Evolutionary conservation across 1,140 invertebrate genomes (phyloP), one percentile per base, ranked within the genome.

Genomic region (Calephelis virginiensis): DNA sequence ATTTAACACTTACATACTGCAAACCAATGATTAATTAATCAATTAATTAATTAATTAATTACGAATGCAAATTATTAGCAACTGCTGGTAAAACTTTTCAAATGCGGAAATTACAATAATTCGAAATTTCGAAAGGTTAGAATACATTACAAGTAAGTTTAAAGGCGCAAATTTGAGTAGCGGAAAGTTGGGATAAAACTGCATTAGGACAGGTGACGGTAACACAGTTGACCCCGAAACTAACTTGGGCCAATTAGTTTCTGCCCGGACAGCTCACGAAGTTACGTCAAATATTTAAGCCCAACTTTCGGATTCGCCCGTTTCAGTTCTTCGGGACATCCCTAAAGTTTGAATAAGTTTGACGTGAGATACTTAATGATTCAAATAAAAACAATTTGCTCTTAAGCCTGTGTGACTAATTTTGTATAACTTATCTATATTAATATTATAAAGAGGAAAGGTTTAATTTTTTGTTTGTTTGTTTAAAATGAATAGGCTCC

Each of bases 221-320:
- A 9, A 43, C 40, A 10, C 49, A 8, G 14, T 28, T 53, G 14
- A 17, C 14, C 49, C 14, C 49, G 8, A 53, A 53, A 53, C 49
- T 53, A 53, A 53, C 49, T 53, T 28, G 49, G 49, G 49, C 17
- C 49, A 53, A 43, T 43, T 43, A 53, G 49, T 53, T 28, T 53
- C 17, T 10, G 49, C 17, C 17, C 49, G 13, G 17, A 13, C 14
- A 4, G 49, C 49, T 53, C 8, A 28, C 14, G 8, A 28, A 53
- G 14, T 53, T 53, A 53, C 49, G 14, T n/a, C 49, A 28, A 53
- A 53, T 53, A n/a, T 53, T 28, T 53, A 14, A 53, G 14, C 13
- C 17, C 50, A 11, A 13, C 50, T 53, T 53, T 11, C 5, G 49
- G 49, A 28, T 4, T 28, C 28, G 50, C 14, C 50, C 9, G 17